These are phyloP conservation scores for Murina feae DNA, from an alignment of 2,113 vertebrate genomes.

Conservation along the genomic window DNA sequence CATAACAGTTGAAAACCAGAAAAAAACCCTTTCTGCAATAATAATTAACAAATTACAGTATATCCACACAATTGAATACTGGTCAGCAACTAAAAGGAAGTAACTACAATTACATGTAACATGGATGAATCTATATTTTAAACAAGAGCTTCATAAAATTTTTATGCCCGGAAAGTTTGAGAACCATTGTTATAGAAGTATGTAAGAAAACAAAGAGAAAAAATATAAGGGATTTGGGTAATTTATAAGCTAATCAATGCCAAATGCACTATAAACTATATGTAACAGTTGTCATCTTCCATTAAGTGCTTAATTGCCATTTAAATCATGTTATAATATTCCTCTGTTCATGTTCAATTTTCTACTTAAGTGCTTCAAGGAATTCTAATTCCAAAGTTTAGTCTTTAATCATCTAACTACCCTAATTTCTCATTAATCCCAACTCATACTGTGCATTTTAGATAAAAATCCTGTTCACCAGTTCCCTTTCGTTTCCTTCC, in stretches of 20 bases:
- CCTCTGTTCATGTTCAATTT: neutral
- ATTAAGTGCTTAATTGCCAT: neutral
- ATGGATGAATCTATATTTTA: slow-evolving; percentile 9
- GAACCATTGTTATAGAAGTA: neutral
- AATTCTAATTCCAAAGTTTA: slow-evolving; percentile 15
- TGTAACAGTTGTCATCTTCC: neutral
- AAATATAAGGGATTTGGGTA: neutral
- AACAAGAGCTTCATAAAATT: slow-evolving; percentile 19
- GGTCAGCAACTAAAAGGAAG: neutral
- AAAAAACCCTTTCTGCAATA: neutral
- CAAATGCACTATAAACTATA: neutral
- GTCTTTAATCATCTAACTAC: neutral
- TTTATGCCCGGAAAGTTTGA: neutral
- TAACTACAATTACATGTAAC: neutral
- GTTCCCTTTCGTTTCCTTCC: neutral
- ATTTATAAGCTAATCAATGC: slow-evolving; percentile 2
- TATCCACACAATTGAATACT: neutral
- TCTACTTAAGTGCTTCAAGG: neutral
- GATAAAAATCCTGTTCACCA: neutral
- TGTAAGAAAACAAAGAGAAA: neutral
- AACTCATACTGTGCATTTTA: slow-evolving; percentile 2
- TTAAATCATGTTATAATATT: neutral
- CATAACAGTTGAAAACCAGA: neutral
- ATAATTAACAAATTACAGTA: neutral
- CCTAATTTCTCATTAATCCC: neutral